Percentiles rank a stretch among this genome's conserved stretches.
Evolutionary conservation across 1,140 invertebrate species (phyloP).

Genomic region (Hylyphantes graminicola): DNA sequence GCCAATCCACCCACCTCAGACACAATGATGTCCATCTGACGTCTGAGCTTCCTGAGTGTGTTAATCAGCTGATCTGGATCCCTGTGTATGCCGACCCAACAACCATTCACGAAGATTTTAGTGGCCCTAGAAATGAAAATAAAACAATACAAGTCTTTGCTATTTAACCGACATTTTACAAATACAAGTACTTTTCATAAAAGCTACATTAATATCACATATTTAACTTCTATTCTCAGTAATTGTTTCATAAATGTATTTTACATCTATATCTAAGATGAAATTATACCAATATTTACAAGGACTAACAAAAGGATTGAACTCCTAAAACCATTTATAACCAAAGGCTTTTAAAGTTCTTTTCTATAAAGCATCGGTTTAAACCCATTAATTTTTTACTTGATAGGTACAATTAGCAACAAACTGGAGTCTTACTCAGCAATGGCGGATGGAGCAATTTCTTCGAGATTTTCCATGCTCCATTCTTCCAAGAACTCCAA

Average conservation of each 20-base stretch:
- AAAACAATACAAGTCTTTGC: background rate
- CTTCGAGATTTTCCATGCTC: conserved; percentile 99
- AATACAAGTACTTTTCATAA: background rate
- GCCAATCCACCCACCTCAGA: conserved; percentile 76
- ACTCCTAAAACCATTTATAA: too few relatives aligned
- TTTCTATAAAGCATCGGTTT: background rate
- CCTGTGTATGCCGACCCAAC: conserved; percentile 98
- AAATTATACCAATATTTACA: too few relatives aligned
- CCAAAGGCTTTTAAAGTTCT: too few relatives aligned
- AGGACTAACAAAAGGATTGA: background rate
- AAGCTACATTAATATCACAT: background rate
- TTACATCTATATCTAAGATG: too few relatives aligned
- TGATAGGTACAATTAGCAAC: background rate
- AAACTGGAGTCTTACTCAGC: conserved; percentile 72
- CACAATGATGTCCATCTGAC: conserved; percentile 99
- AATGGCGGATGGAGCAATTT: conserved; percentile 95
- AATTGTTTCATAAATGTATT: too few relatives aligned
- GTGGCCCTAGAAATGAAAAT: conserved; percentile 76
- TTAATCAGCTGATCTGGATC: conserved; percentile 98
- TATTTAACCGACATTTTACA: background rate
- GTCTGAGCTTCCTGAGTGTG: conserved; percentile 91
- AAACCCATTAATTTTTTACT: background rate
- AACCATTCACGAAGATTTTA: conserved; percentile 99
- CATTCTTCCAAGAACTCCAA: conserved; percentile 99
- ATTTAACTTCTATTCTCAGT: background rate